Evolutionary conservation across 2,797 vertebrate species (phyloP).

Genomic region (Darevskia mixta): DNA sequence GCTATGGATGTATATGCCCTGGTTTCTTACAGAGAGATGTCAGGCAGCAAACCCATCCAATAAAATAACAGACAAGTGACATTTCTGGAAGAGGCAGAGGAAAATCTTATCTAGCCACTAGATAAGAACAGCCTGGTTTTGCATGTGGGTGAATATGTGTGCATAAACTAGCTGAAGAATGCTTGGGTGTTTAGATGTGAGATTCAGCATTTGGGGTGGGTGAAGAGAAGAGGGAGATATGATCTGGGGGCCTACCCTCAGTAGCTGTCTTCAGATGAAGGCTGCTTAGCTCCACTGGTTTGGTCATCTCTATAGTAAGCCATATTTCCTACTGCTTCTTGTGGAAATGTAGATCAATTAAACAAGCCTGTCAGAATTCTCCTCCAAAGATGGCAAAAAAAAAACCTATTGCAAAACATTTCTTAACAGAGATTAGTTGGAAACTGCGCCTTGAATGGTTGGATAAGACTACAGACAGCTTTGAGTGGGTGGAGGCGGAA

Average conservation of each 20-base stretch:
- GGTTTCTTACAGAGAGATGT: neutral
- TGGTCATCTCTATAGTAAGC: neutral
- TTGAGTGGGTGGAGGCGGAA: conserved; percentile 39
- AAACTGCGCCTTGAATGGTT: conserved; percentile 12
- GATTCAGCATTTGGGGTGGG: neutral
- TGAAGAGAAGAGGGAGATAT: neutral
- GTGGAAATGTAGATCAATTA: conserved; percentile 25
- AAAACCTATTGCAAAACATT: neutral
- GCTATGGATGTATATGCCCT: no score
- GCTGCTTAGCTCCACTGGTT: neutral
- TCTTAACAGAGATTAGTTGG: conserved; percentile 10
- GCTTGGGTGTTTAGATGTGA: neutral
- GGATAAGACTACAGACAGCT: conserved; percentile 42
- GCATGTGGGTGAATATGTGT: neutral
- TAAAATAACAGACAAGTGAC: neutral
- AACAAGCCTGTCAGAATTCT: conserved; percentile 30
- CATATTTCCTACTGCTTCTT: conserved; percentile 24
- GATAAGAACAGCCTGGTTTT: neutral
- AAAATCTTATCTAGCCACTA: neutral
- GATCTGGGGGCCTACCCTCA: neutral
- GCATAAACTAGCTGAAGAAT: neutral
- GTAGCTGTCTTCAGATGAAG: neutral
- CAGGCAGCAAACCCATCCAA: neutral
- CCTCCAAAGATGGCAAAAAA: conserved; percentile 19
- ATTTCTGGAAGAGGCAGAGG: neutral